phyloP scores from a whole-genome alignment of 1,140 invertebrate genomes.

The Nephotettix cincticeps region DNA sequence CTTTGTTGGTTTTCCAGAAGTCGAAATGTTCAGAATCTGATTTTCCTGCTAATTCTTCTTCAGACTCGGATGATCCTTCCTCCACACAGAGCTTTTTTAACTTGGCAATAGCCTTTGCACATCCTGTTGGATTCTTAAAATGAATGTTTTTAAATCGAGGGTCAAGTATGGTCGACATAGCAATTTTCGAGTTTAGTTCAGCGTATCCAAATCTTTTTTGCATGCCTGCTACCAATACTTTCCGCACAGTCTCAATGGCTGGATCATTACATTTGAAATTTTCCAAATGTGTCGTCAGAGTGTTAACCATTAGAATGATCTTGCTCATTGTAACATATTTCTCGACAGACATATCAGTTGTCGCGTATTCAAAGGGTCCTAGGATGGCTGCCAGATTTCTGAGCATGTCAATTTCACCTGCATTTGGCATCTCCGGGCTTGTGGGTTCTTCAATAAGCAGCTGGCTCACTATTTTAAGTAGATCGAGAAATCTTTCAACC shows the following conservation, averaged over 20 bases:
- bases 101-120: not conserved
- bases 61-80: not conserved
- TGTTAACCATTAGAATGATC: conserved; percentile 47
- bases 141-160: conserved; percentile 46
- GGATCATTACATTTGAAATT: conserved; percentile 8
- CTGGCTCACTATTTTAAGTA: conserved; percentile 42
- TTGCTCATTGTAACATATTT: conserved; percentile 48
- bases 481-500: conserved; percentile 44
- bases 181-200: conserved; percentile 38
- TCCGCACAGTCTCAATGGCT: conserved; percentile 33
- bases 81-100: not conserved
- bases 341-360: conserved; percentile 47
- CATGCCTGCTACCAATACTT: conserved; percentile 37
- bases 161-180: conserved; percentile 44
- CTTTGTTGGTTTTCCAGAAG: conserved; percentile 28
- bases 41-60: not conserved
- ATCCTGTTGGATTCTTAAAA: conserved; percentile 32
- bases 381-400: conserved; percentile 43
- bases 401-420: conserved; percentile 40
- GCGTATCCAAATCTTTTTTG: conserved; percentile 40
- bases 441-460: conserved; percentile 38
- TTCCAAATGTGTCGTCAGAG: conserved; percentile 43
- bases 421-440: conserved; percentile 30
- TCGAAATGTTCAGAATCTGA: conserved; percentile 23
- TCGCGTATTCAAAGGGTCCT: conserved; percentile 45